Evolutionary conservation across 2,797 vertebrate species (phyloP).

Genomic region (Rhabdomys pumilio): DNA sequence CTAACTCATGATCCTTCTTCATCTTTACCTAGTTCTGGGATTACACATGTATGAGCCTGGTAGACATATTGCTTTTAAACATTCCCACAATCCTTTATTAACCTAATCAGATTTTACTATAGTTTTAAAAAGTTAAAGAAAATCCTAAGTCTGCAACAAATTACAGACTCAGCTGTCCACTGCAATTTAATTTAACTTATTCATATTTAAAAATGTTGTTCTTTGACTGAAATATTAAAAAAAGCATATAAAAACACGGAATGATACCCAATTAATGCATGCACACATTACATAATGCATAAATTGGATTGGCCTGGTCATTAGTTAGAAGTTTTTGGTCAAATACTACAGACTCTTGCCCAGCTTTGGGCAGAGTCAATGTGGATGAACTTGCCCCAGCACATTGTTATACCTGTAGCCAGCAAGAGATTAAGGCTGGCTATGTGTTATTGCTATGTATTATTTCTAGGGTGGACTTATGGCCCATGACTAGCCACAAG

Average conservation of each 20-base stretch:
- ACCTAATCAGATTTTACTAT: constrained; percentile 27
- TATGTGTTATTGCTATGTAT: not conserved
- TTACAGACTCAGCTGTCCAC: not conserved
- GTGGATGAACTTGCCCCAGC: not conserved
- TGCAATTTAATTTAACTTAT: not conserved
- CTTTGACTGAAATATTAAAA: not conserved
- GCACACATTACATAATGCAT: not conserved
- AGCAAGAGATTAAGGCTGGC: not conserved
- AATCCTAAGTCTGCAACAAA: constrained; percentile 37
- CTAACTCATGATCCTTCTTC: not conserved
- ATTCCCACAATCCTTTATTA: constrained; percentile 1
- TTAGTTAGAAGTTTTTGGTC: not conserved
- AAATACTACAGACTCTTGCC: not conserved
- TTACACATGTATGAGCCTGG: not conserved
- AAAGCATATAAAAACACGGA: not conserved
- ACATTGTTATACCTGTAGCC: not conserved
- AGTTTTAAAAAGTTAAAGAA: not conserved
- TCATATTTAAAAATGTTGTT: not conserved
- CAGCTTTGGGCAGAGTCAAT: not conserved
- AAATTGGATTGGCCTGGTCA: not conserved
- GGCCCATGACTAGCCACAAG: not conserved
- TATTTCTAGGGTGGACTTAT: not conserved
- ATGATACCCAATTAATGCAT: not conserved
- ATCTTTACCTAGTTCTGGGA: not conserved
- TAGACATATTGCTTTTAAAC: constrained; percentile 24